These are phyloP conservation scores for Pipistrellus pipistrellus DNA, from an alignment of 2,797 vertebrate species.

Conservation along the genomic window DNA sequence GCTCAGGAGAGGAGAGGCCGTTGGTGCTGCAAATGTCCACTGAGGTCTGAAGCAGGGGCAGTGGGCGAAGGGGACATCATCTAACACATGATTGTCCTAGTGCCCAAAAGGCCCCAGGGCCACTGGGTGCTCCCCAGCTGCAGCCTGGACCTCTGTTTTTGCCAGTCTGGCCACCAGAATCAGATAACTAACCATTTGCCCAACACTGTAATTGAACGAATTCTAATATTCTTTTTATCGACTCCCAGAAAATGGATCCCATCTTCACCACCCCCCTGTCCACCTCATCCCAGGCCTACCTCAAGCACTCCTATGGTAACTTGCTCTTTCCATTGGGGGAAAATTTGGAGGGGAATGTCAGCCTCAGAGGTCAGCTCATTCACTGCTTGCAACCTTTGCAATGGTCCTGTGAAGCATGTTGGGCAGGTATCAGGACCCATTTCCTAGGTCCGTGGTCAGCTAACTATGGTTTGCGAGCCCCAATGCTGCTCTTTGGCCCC, in stretches of 20 bases:
- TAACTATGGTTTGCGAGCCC: too few relatives aligned
- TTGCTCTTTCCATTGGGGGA: not conserved
- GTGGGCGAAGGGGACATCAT: not conserved
- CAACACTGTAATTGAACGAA: not conserved
- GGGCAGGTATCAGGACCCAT: not conserved
- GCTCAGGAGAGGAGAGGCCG: not conserved
- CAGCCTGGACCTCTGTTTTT: not conserved
- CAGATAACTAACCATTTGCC: not conserved
- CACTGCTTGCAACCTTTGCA: not conserved
- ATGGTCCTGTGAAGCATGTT: not conserved
- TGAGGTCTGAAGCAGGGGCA: not conserved
- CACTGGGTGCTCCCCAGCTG: not conserved
- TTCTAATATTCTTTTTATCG: not conserved
- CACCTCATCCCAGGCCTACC: not conserved
- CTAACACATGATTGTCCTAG: not conserved
- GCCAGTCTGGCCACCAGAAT: not conserved
- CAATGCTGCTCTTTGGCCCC: too few relatives aligned
- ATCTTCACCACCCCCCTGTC: not conserved
- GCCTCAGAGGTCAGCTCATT: not conserved
- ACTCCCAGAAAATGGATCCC: not conserved
- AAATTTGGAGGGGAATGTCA: not conserved
- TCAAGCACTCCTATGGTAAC: not conserved
- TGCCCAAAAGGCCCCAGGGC: not conserved
- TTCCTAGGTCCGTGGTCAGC: not conserved
- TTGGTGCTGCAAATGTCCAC: accelerated